These are phyloP conservation scores for Arbacia lixula DNA, from an alignment of 53 echinoderm and acorn worm genomes.

Conservation along the genomic window DNA sequence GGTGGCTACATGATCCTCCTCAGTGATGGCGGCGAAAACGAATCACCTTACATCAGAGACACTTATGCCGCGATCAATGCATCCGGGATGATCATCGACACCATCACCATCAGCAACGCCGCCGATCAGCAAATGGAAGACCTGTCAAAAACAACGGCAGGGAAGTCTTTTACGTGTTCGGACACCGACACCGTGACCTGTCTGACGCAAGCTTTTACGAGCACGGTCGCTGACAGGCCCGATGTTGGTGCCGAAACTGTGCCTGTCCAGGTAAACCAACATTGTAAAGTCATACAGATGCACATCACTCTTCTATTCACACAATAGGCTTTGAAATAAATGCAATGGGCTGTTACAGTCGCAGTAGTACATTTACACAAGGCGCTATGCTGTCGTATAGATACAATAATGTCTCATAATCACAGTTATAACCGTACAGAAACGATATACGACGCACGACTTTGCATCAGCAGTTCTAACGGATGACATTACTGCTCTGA, in stretches of 20 bases:
- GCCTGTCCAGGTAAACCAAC: slow-evolving; percentile 46
- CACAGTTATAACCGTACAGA: too few relatives aligned
- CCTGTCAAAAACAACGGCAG: slow-evolving; percentile 6
- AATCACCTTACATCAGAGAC: slow-evolving; percentile 1
- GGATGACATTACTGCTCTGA: too few relatives aligned
- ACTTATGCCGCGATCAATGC: not conserved
- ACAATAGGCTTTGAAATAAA: too few relatives aligned
- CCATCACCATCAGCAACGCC: slow-evolving; percentile 25
- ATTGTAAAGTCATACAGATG: too few relatives aligned
- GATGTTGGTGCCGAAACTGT: not conserved
- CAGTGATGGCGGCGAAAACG: slow-evolving; percentile 8
- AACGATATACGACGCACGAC: too few relatives aligned
- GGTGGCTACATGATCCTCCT: slow-evolving; percentile 29
- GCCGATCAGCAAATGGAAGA: slow-evolving; percentile 31
- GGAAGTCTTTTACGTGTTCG: not conserved
- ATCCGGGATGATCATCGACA: slow-evolving; percentile 35
- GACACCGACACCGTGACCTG: slow-evolving; percentile 2
- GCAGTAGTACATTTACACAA: too few relatives aligned
- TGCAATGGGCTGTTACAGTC: too few relatives aligned
- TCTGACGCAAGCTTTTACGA: not conserved
- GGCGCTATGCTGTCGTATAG: too few relatives aligned
- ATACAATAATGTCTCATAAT: too few relatives aligned
- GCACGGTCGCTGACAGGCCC: slow-evolving; percentile 12
- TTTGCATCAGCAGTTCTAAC: too few relatives aligned
- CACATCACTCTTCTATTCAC: too few relatives aligned